phyloP scores from a whole-genome alignment of 2,888 invertebrate genomes.

The Flexamia atlantica region DNA sequence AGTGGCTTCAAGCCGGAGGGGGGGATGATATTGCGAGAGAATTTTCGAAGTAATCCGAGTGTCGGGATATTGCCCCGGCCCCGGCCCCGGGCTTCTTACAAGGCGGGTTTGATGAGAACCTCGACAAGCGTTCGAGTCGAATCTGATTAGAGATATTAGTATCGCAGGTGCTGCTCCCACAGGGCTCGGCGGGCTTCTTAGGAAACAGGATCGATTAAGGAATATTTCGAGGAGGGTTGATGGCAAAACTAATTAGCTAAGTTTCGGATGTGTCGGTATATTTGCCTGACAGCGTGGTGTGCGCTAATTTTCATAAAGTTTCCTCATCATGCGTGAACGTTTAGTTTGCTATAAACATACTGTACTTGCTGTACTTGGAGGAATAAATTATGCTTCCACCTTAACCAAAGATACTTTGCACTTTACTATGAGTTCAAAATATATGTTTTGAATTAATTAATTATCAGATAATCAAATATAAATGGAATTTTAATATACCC shows the following conservation, averaged over 20 bases:
- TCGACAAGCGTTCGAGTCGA: constrained; percentile 25
- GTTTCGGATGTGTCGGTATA: not conserved
- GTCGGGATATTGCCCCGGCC: constrained; percentile 35
- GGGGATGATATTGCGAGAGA: constrained; percentile 61
- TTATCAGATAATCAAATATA: no score
- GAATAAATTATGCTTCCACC: no score
- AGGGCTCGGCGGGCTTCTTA: constrained; percentile 6
- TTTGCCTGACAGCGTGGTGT: constrained; percentile 8
- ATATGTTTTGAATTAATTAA: no score
- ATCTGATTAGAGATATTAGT: constrained; percentile 57
- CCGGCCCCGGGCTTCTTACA: constrained; percentile 38
- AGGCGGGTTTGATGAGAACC: constrained; percentile 44
- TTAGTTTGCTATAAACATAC: no score
- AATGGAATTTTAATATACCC: no score
- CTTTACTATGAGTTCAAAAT: no score
- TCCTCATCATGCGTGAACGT: not conserved
- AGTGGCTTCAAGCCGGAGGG: constrained; percentile 38
- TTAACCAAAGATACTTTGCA: no score
- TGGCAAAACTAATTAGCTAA: constrained; percentile 32
- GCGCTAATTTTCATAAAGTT: not conserved
- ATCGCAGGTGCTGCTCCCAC: constrained; percentile 34
- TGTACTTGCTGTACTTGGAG: no score
- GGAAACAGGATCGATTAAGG: not conserved
- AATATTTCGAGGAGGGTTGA: not conserved
- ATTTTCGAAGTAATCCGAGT: constrained; percentile 64